These are phyloP conservation scores for Acanthococcus lagerstroemiae DNA, from an alignment of 2,888 invertebrate species.

Conservation along the genomic window DNA sequence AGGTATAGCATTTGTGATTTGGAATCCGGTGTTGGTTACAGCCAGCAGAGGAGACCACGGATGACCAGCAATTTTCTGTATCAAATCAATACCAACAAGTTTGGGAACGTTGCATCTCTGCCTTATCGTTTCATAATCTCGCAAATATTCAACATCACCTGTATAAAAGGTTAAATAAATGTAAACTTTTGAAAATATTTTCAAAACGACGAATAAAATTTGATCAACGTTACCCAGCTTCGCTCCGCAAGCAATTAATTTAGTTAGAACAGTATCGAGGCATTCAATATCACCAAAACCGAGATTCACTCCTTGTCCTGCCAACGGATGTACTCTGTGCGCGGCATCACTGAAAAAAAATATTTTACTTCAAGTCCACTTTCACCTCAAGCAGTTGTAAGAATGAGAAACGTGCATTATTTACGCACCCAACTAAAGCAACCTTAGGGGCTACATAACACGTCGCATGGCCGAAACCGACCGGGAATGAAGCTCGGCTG, in stretches of 20 bases:
- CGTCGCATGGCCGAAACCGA: slow-evolving; percentile 82
- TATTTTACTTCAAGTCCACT: neutral
- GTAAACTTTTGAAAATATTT: too few species aligned
- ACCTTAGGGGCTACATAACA: slow-evolving; percentile 72
- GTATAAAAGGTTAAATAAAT: neutral
- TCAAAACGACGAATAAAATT: too few species aligned
- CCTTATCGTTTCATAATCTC: slow-evolving; percentile 71
- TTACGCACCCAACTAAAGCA: slow-evolving; percentile 70
- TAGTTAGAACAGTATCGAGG: slow-evolving; percentile 59
- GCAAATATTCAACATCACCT: slow-evolving; percentile 47
- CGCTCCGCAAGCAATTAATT: slow-evolving; percentile 61
- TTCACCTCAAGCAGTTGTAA: too few species aligned
- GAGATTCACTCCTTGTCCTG: slow-evolving; percentile 95
- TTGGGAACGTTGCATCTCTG: slow-evolving; percentile 82
- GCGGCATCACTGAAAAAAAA: slow-evolving; percentile 61
- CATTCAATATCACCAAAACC: slow-evolving; percentile 86
- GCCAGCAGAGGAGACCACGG: slow-evolving; percentile 13
- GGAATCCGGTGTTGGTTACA: neutral
- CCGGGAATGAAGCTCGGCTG: slow-evolving; percentile 79
- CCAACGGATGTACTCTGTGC: slow-evolving; percentile 87
- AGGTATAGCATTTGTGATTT: slow-evolving; percentile 14
- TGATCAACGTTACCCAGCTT: slow-evolving; percentile 60
- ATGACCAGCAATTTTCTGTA: slow-evolving; percentile 68
- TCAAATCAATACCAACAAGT: slow-evolving; percentile 73
- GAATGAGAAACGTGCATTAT: neutral